Percentiles rank a stretch among this genome's conserved stretches.
These are phyloP conservation scores for Isoperla grammatica DNA, from an alignment of 2,888 invertebrate species.

Conservation along the genomic window DNA sequence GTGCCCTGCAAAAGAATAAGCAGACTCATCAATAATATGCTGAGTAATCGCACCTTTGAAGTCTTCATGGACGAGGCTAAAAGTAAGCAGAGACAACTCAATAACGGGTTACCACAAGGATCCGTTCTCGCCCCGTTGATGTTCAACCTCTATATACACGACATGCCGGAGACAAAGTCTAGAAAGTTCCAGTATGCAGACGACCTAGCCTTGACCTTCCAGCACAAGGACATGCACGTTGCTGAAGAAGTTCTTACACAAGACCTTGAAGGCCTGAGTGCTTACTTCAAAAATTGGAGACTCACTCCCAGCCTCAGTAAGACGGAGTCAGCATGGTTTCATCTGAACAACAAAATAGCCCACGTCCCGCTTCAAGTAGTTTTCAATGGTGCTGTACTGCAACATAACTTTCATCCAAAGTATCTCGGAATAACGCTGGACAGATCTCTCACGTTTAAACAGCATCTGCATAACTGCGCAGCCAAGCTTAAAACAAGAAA, in stretches of 20 bases:
- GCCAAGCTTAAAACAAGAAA: not conserved
- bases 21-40: no score
- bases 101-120: conserved; percentile 21
- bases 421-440: conserved; percentile 24
- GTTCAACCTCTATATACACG: conserved; percentile 24
- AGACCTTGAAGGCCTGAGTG: conserved; percentile 16
- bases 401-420: conserved; percentile 21
- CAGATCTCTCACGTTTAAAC: not conserved
- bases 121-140: conserved; percentile 24
- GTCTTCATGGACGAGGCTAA: no score
- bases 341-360: conserved; percentile 18
- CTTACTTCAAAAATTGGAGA: conserved; percentile 19
- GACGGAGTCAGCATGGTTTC: conserved; percentile 22
- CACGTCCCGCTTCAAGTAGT: conserved; percentile 14
- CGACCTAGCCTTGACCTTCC: conserved; percentile 18
- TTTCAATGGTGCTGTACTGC: conserved; percentile 11
- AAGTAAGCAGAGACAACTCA: conserved; percentile 5
- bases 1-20: no score
- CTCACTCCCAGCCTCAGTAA: conserved; percentile 21
- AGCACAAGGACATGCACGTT: conserved; percentile 1
- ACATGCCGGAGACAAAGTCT: conserved; percentile 18
- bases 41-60: no score
- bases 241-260: conserved; percentile 4
- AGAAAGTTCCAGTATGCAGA: conserved; percentile 25
- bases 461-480: not conserved